A percentile compares a stretch with the other conserved stretches of the same genome.
Evolutionary conservation across 1,140 invertebrate genomes (phyloP).

Genomic region (Drosophila sturtevanti): DNA sequence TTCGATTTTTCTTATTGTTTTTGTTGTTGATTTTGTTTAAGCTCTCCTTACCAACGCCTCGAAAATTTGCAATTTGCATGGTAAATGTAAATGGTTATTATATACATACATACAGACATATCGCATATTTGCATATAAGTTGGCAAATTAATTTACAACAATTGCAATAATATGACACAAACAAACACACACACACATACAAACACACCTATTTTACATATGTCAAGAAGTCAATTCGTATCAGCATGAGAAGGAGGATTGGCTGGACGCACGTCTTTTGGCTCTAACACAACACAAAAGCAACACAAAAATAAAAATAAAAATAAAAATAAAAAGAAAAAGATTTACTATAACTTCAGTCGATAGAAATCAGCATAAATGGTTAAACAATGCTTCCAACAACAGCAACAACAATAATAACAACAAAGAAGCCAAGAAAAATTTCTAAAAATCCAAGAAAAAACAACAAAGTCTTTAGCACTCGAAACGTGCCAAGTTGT

Average conservation of each 20-base stretch:
- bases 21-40: neutral
- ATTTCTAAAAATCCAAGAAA: conserved; percentile 55
- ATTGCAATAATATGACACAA: conserved; percentile 57
- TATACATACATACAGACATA: conserved; percentile 17
- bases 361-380: conserved; percentile 62
- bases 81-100: conserved; percentile 67
- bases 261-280: conserved; percentile 28
- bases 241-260: conserved; percentile 40
- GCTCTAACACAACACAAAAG: too few species aligned
- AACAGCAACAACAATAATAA: neutral
- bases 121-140: conserved; percentile 70
- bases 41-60: conserved; percentile 11
- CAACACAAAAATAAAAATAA: neutral
- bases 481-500: conserved; percentile 58
- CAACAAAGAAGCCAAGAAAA: conserved; percentile 18
- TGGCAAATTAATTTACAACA: conserved; percentile 72
- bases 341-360: conserved; percentile 35
- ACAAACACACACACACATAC: conserved; percentile 32
- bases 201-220: conserved; percentile 45
- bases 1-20: neutral
- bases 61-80: conserved; percentile 48
- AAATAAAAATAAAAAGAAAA: too few species aligned
- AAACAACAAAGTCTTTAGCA: conserved; percentile 18
- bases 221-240: conserved; percentile 47
- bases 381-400: conserved; percentile 19